Evolutionary conservation across 2,797 vertebrate species (phyloP).

Genomic region (Morus bassanus): DNA sequence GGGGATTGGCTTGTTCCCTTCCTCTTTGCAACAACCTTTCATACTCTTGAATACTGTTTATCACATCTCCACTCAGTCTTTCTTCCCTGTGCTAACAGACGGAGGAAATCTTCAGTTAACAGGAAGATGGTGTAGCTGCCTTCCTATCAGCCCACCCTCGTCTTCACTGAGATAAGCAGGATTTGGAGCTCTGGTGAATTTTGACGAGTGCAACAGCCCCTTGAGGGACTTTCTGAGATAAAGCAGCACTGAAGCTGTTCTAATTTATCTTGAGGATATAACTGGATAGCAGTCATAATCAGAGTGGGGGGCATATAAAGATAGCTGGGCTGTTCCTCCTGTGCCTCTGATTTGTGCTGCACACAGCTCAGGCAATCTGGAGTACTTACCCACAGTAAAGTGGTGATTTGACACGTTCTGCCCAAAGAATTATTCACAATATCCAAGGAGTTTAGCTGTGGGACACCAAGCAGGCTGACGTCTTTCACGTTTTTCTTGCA

Average conservation of each 20-base stretch:
- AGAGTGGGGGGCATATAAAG: constrained; percentile 5
- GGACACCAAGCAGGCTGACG: not conserved
- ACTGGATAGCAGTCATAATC: not conserved
- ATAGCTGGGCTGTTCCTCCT: not conserved
- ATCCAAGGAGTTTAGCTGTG: not conserved
- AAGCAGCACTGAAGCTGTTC: not conserved
- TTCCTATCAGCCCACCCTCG: constrained; percentile 55
- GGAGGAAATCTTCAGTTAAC: constrained; percentile 43
- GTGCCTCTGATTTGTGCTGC: not conserved
- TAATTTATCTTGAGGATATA: constrained; percentile 39
- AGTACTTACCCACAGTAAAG: not conserved
- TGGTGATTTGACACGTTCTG: not conserved
- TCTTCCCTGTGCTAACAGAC: not conserved
- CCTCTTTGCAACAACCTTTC: not conserved
- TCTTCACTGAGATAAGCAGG: constrained; percentile 44
- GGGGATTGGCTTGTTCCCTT: constrained; percentile 8
- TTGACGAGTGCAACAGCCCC: constrained; percentile 1
- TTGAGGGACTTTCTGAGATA: constrained; percentile 26
- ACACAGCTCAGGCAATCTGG: not conserved
- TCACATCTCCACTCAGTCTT: constrained; percentile 7
- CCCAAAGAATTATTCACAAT: not conserved
- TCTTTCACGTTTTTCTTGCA: not conserved
- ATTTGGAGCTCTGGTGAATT: constrained; percentile 53
- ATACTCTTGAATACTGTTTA: not conserved
- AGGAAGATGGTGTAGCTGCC: constrained; percentile 43